Base-by-base conservation (phyloP, 2,888 invertebrate genomes). In the Agelastica alni region DNA sequence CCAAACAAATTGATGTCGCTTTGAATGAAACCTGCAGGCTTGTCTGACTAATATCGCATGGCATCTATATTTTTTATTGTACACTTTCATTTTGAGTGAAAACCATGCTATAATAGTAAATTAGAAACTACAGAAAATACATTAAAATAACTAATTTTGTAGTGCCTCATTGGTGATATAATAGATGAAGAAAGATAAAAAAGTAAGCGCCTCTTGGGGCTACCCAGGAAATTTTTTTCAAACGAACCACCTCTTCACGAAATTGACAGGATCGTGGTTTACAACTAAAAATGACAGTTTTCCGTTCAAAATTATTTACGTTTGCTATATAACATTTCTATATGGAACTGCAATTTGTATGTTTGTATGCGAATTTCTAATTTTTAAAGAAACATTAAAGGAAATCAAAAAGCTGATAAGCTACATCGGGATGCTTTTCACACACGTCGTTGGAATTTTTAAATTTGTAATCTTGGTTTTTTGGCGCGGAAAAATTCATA, bases 401-500 rank as follows among this genome's bases (percentile, higher is more conserved):
- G 39, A 59, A 17, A 42, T 59, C 30, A 49, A 44, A 14, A 54
- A 45, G 17, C 45, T 59, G 4, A 41, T 62, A 0, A 61, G 58
- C 17, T 59, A 64, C 7, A 59, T 64, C 16, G 62, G 61, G 5
- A 62, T 65, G 62, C 28, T 68, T 36, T 45, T 64, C 13, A 64
- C 63, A 9, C 68, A 68, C 52, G 16, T 63, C 3, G 51, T 64
- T 4, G 66, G 64, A 9, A 51, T 58, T 3, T 51, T 51, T 1
- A 66, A 68, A 42, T 51, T 64, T n/a, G 55, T 46, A 17, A 49
- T 62, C 7, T 42, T 68, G 28, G 48, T 59, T 10, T 57, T 53
- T 13, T 41, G 48, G 10, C 49, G 41, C 1, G 13, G 32, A 17
- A 44, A 39, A 17, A 34, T 56, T 20, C 18, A 13, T 12, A 44